These are phyloP conservation scores for Calosoma granatense DNA, from an alignment of 1,140 invertebrate genomes.

Conservation along the genomic window DNA sequence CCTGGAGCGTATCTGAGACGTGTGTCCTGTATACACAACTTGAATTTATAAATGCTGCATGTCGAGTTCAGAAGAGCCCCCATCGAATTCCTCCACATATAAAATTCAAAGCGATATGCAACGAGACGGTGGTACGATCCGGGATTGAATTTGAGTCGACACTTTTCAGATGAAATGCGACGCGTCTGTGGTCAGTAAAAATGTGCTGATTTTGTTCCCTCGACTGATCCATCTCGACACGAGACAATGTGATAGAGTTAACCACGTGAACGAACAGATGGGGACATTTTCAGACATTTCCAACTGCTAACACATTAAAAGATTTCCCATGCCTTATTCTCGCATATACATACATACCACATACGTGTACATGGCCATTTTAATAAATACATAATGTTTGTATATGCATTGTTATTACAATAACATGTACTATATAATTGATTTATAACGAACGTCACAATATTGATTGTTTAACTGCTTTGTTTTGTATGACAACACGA, in stretches of 20 bases:
- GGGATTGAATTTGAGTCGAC: not conserved
- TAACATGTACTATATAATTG: no score
- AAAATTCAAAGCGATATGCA: conserved; percentile 8
- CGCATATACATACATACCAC: no score
- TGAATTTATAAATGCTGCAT: conserved; percentile 3
- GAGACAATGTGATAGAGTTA: not conserved
- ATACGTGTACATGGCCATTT: no score
- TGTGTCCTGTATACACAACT: not conserved
- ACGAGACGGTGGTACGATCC: not conserved
- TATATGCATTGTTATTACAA: no score
- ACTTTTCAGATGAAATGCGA: not conserved
- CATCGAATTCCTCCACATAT: not conserved
- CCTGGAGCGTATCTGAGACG: no score
- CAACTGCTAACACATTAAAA: no score
- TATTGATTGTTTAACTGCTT: no score
- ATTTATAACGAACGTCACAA: no score
- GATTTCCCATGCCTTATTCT: no score
- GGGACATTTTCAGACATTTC: not conserved
- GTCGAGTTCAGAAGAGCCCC: not conserved
- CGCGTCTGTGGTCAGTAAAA: conserved; percentile 18
- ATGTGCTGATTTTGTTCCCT: conserved; percentile 19
- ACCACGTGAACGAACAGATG: not conserved
- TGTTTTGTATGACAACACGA: no score
- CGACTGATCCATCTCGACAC: not conserved
- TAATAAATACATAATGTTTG: no score